Base-by-base conservation (phyloP, 2,888 invertebrate species). In the Calameuta filiformis region DNA sequence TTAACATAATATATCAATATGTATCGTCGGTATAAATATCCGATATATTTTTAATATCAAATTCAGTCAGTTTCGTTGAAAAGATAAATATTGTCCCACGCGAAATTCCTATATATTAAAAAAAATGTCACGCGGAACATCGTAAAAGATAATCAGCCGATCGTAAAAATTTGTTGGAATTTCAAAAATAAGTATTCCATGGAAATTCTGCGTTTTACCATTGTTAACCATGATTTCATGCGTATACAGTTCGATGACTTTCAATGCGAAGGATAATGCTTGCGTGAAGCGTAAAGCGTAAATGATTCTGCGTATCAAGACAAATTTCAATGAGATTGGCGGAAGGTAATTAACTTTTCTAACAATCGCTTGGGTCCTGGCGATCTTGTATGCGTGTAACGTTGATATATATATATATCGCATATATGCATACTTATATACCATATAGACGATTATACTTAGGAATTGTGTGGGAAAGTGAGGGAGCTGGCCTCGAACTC, bases 401-500 rank as follows among this genome's bases (percentile, higher is more conserved):
- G 23, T 23, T 23, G 56, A 56, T 56, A 23, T 40, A 23, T 15
- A 15, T 4, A 56, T 56, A 23, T 40, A 23, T 4, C 12, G 6
- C 4, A 40, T 23, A 23, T 9, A 40, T 6, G 15, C 23, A 4
- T 1, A 15, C 37, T 6, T 9, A 40, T 1, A 1, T 9, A 56
- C 23, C 56, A 23, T 56, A 56, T 9, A 56, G 56, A 23, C 56
- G 23, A 23, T 56, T 56, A 56, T 0, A 56, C 56, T 9, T 56
- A 56, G 23, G 56, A 56, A 56, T 56, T 56, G 89, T 90, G 90
- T 90, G 89, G 88, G 90, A 90, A 90, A 90, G 88, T 87, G 89
- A 88, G 88, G 86, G 89, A 88, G 85, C 87, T 87, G 90, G 88
- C 89, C 90, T 90, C 90, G 89, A 90, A 89, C 90, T 87, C 88